phyloP scores from a whole-genome alignment of 1,140 invertebrate species.

The Paraescarpia echinospica region DNA sequence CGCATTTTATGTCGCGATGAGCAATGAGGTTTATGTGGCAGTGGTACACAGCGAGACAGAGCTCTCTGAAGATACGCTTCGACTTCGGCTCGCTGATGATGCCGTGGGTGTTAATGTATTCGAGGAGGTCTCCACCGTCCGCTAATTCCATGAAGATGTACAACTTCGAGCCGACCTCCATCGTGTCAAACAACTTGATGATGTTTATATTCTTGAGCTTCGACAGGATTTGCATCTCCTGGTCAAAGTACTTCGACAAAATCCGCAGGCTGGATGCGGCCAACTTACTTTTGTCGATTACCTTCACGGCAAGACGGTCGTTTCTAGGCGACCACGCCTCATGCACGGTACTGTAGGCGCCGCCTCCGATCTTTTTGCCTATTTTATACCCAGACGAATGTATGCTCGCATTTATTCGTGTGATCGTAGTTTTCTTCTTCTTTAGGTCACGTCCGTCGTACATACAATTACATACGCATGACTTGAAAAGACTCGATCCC shows the following conservation, averaged over 20 bases:
- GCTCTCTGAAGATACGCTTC: conserved; percentile 56
- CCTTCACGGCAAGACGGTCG: conserved; percentile 22
- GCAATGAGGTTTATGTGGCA: conserved; percentile 82
- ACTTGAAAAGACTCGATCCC: not conserved
- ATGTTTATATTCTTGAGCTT: conserved; percentile 84
- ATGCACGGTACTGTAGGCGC: not conserved
- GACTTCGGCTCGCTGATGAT: conserved; percentile 40
- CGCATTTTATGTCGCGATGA: conserved; percentile 83
- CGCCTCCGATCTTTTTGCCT: not conserved
- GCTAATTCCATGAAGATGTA: conserved; percentile 90
- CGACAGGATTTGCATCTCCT: conserved; percentile 82
- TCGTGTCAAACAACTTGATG: conserved; percentile 66
- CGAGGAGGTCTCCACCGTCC: conserved; percentile 77
- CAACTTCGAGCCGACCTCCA: conserved; percentile 63
- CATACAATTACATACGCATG: not conserved
- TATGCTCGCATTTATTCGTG: not conserved
- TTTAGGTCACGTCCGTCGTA: not conserved
- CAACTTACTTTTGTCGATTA: conserved; percentile 24
- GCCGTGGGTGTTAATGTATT: conserved; percentile 67
- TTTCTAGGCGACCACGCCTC: not conserved
- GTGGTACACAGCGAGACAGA: conserved; percentile 77
- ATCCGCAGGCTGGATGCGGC: conserved; percentile 16
- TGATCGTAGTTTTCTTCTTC: not conserved
- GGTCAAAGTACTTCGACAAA: conserved; percentile 76
- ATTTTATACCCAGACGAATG: not conserved